These are phyloP conservation scores for Centropristis striata DNA, from an alignment of 2,113 vertebrate genomes.

Conservation along the genomic window DNA sequence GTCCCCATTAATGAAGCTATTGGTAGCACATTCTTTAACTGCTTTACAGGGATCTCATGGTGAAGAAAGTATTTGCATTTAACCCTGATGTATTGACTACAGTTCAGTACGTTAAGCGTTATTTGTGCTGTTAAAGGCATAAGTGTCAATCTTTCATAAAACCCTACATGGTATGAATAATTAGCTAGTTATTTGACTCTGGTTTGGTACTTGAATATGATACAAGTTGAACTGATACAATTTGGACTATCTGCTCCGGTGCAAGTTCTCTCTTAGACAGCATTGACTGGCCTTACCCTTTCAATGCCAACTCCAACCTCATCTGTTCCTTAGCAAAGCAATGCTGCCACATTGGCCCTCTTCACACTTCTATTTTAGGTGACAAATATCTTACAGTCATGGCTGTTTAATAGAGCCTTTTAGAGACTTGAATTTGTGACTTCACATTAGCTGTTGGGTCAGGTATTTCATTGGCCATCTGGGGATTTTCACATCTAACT, in stretches of 20 bases:
- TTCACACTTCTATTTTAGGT: too few species aligned
- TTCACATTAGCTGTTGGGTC: not conserved
- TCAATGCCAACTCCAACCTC: not conserved
- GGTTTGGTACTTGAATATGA: not conserved
- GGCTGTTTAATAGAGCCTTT: constrained; percentile 1
- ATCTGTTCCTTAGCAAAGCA: not conserved
- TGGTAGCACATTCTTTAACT: not conserved
- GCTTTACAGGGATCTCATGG: not conserved
- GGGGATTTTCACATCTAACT: constrained; percentile 12
- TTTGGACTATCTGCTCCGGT: not conserved
- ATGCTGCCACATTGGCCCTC: not conserved
- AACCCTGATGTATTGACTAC: not conserved
- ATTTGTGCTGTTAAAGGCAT: not conserved
- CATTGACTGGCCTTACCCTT: not conserved
- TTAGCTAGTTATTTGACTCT: not conserved
- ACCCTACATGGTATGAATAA: not conserved
- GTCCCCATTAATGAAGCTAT: not conserved
- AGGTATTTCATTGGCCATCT: constrained; percentile 12
- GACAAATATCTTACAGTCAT: not conserved
- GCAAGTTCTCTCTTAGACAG: not conserved
- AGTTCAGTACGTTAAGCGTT: too few species aligned
- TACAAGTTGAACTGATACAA: not conserved
- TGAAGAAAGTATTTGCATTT: not conserved
- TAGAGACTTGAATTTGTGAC: not conserved
- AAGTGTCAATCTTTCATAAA: not conserved